Evolutionary conservation across 1,140 invertebrate species (phyloP).

Genomic region (Semibalanus balanoides): DNA sequence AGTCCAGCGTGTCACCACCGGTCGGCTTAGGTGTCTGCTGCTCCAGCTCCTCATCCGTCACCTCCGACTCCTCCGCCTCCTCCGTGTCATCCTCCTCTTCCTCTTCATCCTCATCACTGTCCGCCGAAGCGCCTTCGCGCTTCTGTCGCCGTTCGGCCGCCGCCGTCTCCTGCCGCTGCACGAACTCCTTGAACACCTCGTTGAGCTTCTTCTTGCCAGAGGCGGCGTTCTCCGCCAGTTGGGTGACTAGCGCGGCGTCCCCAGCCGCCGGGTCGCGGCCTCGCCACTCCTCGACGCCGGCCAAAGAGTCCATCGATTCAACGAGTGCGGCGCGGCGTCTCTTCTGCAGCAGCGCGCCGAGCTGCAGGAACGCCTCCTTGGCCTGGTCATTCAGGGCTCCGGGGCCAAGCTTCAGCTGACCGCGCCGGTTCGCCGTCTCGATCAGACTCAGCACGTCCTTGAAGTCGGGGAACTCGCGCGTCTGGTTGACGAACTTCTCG

Average conservation of each 20-base stretch:
- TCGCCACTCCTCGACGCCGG: slow-evolving; percentile 14
- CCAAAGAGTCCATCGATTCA: slow-evolving; percentile 17
- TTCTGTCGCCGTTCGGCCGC: neutral
- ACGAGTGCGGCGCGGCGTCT: slow-evolving; percentile 19
- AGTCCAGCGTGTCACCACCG: no score
- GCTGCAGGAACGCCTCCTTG: slow-evolving; percentile 20
- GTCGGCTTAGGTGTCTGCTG: neutral
- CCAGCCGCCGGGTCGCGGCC: slow-evolving; percentile 14
- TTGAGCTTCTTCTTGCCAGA: slow-evolving; percentile 15
- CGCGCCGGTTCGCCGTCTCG: slow-evolving; percentile 19
- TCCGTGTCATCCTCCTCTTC: neutral
- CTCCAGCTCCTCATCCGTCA: neutral
- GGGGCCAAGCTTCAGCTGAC: slow-evolving; percentile 16
- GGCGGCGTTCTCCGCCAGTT: slow-evolving; percentile 16
- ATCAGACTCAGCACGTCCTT: slow-evolving; percentile 19
- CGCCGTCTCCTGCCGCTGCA: neutral
- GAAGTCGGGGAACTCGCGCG: slow-evolving; percentile 21
- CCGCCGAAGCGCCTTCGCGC: no score
- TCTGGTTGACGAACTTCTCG: slow-evolving; percentile 19
- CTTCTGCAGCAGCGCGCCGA: slow-evolving; percentile 18
- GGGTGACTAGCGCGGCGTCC: slow-evolving; percentile 11
- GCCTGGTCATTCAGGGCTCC: slow-evolving; percentile 18
- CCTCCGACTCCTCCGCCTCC: neutral
- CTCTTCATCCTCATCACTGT: neutral
- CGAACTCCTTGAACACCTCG: slow-evolving; percentile 12